Evolutionary conservation across 2,888 invertebrate genomes (phyloP).

Genomic region (Caenorhabditis plicata): DNA sequence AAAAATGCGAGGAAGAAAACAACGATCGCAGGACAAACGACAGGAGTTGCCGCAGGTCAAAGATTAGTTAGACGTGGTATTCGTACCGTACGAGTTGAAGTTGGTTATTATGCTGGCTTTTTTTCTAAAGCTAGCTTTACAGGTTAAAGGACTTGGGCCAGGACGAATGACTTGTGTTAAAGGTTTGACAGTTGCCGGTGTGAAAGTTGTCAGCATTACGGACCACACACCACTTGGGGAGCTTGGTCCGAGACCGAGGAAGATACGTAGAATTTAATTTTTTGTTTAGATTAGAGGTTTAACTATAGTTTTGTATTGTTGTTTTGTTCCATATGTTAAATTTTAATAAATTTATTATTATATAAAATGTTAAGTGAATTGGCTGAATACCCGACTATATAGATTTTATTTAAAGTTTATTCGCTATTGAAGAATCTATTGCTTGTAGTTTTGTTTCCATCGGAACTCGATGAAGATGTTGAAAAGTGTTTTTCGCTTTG

Average conservation of each 20-base stretch:
- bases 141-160: conserved; percentile 67
- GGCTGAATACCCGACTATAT: background rate
- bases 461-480: conserved; percentile 16
- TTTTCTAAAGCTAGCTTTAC: background rate
- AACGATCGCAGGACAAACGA: conserved; percentile 89
- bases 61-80: conserved; percentile 64
- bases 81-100: conserved; percentile 60
- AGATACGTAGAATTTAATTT: conserved; percentile 78
- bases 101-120: conserved; percentile 4
- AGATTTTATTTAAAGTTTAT: conserved; percentile 1
- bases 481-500: conserved; percentile 18
- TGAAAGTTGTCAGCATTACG: conserved; percentile 87
- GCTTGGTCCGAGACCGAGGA: conserved; percentile 78
- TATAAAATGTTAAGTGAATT: conserved; percentile 1
- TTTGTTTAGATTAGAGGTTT: background rate
- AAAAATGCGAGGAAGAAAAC: conserved; percentile 93
- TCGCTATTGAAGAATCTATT: conserved; percentile 16
- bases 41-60: conserved; percentile 79
- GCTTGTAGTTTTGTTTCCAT: conserved; percentile 15
- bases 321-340: conserved; percentile 1
- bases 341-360: background rate
- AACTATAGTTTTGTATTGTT: conserved; percentile 6
- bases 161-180: conserved; percentile 80
- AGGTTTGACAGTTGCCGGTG: conserved; percentile 86
- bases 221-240: conserved; percentile 83